Base-by-base conservation (phyloP, 2,113 vertebrate genomes). In the Reinhardtius hippoglossoides region DNA sequence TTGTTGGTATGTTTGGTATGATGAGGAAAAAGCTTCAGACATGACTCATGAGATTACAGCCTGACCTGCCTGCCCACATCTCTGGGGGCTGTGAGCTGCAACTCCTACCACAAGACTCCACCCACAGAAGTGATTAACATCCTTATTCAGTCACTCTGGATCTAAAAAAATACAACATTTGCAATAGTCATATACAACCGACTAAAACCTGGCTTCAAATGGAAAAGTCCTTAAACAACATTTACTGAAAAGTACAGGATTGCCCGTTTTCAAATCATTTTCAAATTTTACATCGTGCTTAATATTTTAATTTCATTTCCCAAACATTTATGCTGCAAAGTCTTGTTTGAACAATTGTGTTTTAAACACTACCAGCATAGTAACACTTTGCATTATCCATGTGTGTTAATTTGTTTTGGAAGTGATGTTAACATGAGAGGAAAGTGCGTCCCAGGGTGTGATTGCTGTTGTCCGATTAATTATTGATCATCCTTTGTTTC, bases 401-500 rank as follows among this genome's bases (percentile, higher is more conserved):
- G 13, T 16, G 48, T 65, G 7, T 55, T 14, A n/a, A 58, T 67
- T 13, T 6, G 14, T n/a, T 20, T 77, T 27, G 12, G 21, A 67
- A 2, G 80, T n/a, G 24, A 40, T 1, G 54, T 23, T 20, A 50
- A 27, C 58, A 78, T 71, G 66, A 75, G n/a, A 68, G 9, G n/a
- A 71, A 54, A 55, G 59, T 16, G 26, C 13, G 26, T 18, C 69
- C 27, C 68, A 62, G 67, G n/a, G 50, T 80, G 24, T 79, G 61
- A 76, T 66, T 60, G 35, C 27, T 54, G 60, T 21, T 14, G 63
- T 54, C 70, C 59, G 77, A 80, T 90, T 82, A 89, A 87, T 89
- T 74, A 86, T 77, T 84, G 70, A 87, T 87, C 80, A 46, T 42
- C 27, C n/a, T 26, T 59, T 40, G 55, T 77, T 85, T 85, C 66